A percentile compares a stretch with the other conserved stretches of the same genome.
These are phyloP conservation scores for Cheilosia variabilis DNA, from an alignment of 2,888 invertebrate species.

Conservation along the genomic window DNA sequence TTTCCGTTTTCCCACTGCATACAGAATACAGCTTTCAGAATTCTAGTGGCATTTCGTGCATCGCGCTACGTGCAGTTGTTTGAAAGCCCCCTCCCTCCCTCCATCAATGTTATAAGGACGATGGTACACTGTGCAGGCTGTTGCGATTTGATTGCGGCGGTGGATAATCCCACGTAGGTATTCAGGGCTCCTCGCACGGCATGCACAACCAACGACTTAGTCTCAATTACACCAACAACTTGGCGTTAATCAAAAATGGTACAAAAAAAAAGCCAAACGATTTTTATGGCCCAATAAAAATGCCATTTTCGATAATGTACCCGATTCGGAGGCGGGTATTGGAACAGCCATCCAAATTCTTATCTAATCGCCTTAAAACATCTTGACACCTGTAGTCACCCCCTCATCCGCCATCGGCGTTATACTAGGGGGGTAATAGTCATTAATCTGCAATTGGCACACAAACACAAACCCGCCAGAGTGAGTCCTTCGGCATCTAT, in stretches of 20 bases:
- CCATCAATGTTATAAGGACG: background rate
- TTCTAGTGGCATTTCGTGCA: constrained; percentile 60
- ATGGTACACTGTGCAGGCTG: constrained; percentile 4
- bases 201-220: constrained; percentile 31
- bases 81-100: background rate
- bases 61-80: constrained; percentile 56
- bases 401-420: constrained; percentile 1
- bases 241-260: constrained; percentile 81
- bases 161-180: constrained; percentile 12
- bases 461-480: constrained; percentile 74
- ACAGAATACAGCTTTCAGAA: constrained; percentile 37
- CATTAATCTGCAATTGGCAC: constrained; percentile 83
- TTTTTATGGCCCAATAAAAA: constrained; percentile 83
- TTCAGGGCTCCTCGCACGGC: constrained; percentile 15
- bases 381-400: constrained; percentile 82
- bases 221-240: constrained; percentile 30
- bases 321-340: constrained; percentile 16
- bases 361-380: constrained; percentile 82
- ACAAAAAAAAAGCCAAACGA: constrained; percentile 71
- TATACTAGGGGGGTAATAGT: constrained; percentile 44
- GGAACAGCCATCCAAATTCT: constrained; percentile 78
- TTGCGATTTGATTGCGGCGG: constrained; percentile 28
- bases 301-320: constrained; percentile 81
- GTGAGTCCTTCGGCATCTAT: constrained; percentile 54
- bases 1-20: constrained; percentile 31